Conservation (phyloP, 2,797 vertebrate genomes). For the Malurus splendens region DNA sequence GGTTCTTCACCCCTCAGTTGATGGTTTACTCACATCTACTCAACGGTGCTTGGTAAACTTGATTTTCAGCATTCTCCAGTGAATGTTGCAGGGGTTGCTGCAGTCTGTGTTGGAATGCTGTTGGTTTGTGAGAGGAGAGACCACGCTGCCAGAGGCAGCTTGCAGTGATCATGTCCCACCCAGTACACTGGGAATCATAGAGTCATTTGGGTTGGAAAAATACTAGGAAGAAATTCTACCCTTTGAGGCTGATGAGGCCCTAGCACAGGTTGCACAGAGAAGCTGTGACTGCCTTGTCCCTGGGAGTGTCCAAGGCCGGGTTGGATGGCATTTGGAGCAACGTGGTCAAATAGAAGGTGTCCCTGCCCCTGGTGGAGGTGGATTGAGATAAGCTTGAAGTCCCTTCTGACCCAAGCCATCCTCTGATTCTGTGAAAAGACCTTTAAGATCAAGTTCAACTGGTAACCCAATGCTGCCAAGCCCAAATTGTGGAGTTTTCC, state of each 20-base stretch:
- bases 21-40: not conserved
- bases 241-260: not conserved
- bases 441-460: not conserved
- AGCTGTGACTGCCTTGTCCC: not conserved
- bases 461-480: not conserved
- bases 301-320: not conserved
- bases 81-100: too few relatives aligned
- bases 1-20: not conserved
- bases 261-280: not conserved
- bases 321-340: fast-evolving
- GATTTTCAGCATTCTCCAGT: not conserved
- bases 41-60: not conserved
- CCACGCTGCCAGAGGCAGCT: fast-evolving
- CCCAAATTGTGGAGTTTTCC: not conserved
- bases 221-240: not conserved
- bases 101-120: fast-evolving
- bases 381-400: not conserved
- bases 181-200: fast-evolving
- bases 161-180: fast-evolving
- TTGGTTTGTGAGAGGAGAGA: too few relatives aligned
- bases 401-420: not conserved
- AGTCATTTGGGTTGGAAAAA: not conserved
- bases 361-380: not conserved
- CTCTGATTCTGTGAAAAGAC: not conserved
- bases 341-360: fast-evolving